Evolutionary conservation across 1,140 invertebrate genomes (phyloP).

Genomic region (Lasaia peninsularis): DNA sequence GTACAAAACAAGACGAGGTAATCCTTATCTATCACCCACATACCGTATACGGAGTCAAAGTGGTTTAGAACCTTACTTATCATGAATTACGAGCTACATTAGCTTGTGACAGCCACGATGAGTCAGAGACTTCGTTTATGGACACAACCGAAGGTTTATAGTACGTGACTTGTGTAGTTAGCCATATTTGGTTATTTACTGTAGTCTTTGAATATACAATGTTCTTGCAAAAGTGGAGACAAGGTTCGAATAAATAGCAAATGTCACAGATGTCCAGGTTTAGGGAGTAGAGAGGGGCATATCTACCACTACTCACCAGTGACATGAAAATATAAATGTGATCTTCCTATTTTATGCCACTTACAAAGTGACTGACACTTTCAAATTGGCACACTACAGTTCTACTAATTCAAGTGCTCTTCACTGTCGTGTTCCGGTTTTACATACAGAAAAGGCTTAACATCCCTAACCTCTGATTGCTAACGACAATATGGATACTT

Average conservation of each 20-base stretch:
- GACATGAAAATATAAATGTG: no score
- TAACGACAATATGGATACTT: no score
- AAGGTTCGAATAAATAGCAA: not conserved
- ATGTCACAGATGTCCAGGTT: not conserved
- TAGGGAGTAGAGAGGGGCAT: no score
- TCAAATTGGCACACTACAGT: no score
- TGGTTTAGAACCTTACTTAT: not conserved
- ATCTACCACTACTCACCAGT: no score
- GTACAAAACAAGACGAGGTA: constrained; percentile 24
- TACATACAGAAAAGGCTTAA: no score
- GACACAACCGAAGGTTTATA: constrained; percentile 30
- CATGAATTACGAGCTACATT: not conserved
- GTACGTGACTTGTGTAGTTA: constrained; percentile 30
- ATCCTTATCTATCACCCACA: constrained; percentile 52
- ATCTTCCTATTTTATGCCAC: no score
- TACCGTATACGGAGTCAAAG: constrained; percentile 12
- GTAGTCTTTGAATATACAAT: constrained; percentile 12
- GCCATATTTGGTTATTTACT: constrained; percentile 36
- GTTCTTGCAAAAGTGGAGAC: not conserved
- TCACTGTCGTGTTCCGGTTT: not conserved
- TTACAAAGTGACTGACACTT: no score
- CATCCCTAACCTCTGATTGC: no score
- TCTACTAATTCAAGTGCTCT: not conserved
- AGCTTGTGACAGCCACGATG: constrained; percentile 11
- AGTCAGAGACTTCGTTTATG: constrained; percentile 32